Base-by-base conservation (phyloP, 2,888 invertebrate species). In the Drosophila dives region DNA sequence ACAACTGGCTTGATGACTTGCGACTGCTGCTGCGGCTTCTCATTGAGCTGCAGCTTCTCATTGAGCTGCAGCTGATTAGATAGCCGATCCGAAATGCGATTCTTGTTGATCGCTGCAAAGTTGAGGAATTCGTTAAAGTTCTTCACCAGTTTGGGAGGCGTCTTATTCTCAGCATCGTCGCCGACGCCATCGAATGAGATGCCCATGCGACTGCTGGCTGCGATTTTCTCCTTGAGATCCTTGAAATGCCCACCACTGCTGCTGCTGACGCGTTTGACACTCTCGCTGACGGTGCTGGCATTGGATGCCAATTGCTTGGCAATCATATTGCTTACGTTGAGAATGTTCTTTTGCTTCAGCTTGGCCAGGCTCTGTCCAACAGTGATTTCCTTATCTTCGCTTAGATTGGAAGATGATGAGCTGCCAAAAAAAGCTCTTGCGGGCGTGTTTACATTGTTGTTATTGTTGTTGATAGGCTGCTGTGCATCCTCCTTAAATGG, bases 101-200 rank as follows among this genome's bases (percentile, higher is more conserved):
- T 94, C 92, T 95, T 96, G 91, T 95, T 96, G 2, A 94, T 94
- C 3, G 95, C 94, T 1, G 97, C 95, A 87, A 97, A 96, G 89
- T 96, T 97, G 0, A 97, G 94, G 91, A 97, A 97, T 93, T 97
- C 97, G 89, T 97, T 97, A 42, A 97, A 94, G 92, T 97, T 97
- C 92, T 96, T 97, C 3, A 97, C 96, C 12, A 95, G 93, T 61
- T 92, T 93, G 40, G 94, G 93, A 1, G 92, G 91, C 56, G 90
- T 91, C 34, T 89, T 90, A 11, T 75, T 75, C 8, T 73, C 78
- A 4, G 55, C 63, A 12, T 67, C 79, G 6, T 74, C 71, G 8
- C 7, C 23, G 36, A n/a, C 40, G 29, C 80, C 81, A 34, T 92
- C 91, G 20, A 87, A 80, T 2, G 86, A 85, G 29, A 90, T 65